Conservation (phyloP, 2,888 invertebrate genomes). For the Drosophila kambysellisi region DNA sequence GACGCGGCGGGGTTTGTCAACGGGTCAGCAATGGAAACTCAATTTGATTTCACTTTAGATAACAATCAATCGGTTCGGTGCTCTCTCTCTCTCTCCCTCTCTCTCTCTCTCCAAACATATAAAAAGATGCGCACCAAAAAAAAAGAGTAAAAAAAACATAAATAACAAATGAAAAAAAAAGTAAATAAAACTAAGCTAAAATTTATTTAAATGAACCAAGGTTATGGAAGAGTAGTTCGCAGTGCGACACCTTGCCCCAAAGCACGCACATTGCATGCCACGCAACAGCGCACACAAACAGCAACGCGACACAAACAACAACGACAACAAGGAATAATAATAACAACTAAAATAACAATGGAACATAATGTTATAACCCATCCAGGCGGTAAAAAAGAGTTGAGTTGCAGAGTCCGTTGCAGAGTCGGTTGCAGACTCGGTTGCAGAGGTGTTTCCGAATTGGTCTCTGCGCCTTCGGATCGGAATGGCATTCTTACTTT, state of each 20-base stretch:
- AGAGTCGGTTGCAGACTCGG: conserved; percentile 45
- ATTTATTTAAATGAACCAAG: conserved; percentile 72
- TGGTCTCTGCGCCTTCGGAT: conserved; percentile 46
- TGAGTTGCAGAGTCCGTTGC: conserved; percentile 44
- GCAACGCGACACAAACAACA: conserved; percentile 39
- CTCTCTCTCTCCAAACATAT: conserved; percentile 8
- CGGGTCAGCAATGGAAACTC: conserved; percentile 70
- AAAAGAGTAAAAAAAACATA: conserved; percentile 20
- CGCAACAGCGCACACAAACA: conserved; percentile 56
- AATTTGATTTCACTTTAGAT: conserved; percentile 78
- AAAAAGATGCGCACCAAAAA: conserved; percentile 47
- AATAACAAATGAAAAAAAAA: conserved; percentile 13
- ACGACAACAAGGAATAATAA: conserved; percentile 45
- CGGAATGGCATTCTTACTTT: conserved; percentile 52
- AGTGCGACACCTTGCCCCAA: conserved; percentile 76
- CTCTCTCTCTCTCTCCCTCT: conserved; percentile 23
- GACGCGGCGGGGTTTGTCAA: conserved; percentile 49
- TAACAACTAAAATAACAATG: conserved; percentile 66
- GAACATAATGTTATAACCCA: conserved; percentile 74
- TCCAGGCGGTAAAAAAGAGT: conserved; percentile 73
- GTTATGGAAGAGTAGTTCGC: conserved; percentile 77
- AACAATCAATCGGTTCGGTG: conserved; percentile 73
- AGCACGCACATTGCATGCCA: conserved; percentile 73
- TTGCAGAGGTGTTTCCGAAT: conserved; percentile 70
- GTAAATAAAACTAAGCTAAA: conserved; percentile 45